Conservation (phyloP, 2,888 invertebrate species). For the Horisme vitalbata region DNA sequence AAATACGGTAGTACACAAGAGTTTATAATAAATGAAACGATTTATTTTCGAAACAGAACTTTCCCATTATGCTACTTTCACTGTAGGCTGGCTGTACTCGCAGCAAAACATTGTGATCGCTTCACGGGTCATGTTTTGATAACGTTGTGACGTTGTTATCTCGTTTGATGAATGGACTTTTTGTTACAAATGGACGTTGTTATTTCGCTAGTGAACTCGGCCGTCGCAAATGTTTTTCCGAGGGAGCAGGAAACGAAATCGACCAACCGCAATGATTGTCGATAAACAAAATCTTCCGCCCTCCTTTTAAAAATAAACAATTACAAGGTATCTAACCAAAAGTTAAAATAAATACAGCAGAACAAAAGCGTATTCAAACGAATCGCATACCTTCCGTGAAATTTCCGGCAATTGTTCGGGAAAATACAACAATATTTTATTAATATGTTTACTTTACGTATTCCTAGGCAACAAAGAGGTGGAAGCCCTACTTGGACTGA, state of each 20-base stretch:
- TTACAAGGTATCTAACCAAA: slow-evolving; percentile 20
- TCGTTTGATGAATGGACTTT: slow-evolving; percentile 79
- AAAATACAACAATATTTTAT: slow-evolving; percentile 5
- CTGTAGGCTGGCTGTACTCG: slow-evolving; percentile 54
- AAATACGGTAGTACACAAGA: slow-evolving; percentile 41
- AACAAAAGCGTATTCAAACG: background rate
- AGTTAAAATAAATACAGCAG: slow-evolving; percentile 3
- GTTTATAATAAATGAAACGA: slow-evolving; percentile 61
- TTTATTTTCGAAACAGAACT: slow-evolving; percentile 61
- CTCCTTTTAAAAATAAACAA: slow-evolving; percentile 27
- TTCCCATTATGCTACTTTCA: slow-evolving; percentile 71
- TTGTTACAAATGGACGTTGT: slow-evolving; percentile 77
- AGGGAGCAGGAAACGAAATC: slow-evolving; percentile 42
- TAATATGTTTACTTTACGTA: slow-evolving; percentile 1
- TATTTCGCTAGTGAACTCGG: slow-evolving; percentile 69
- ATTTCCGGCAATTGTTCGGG: background rate
- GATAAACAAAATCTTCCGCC: slow-evolving; percentile 32
- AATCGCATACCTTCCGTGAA: background rate
- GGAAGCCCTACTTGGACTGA: slow-evolving; percentile 15
- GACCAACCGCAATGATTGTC: slow-evolving; percentile 32
- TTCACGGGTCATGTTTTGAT: slow-evolving; percentile 78
- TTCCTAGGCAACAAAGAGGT: slow-evolving; percentile 33
- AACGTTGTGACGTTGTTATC: slow-evolving; percentile 78
- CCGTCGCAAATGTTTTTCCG: slow-evolving; percentile 53
- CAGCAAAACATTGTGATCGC: slow-evolving; percentile 74